These are phyloP conservation scores for Ormyrus thymus DNA, from an alignment of 2,888 invertebrate genomes.

Conservation along the genomic window DNA sequence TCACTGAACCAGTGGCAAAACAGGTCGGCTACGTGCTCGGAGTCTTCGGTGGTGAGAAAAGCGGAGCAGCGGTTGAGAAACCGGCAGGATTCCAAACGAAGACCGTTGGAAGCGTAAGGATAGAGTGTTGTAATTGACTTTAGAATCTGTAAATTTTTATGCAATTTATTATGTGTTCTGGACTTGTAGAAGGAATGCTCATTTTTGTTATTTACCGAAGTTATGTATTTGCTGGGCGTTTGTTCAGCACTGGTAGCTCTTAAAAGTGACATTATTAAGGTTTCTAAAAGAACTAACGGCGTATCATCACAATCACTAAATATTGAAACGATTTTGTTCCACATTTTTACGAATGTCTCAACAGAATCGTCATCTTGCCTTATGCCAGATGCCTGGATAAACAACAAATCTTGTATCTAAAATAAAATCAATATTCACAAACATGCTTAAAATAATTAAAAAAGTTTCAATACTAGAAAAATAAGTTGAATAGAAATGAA, in stretches of 20 bases:
- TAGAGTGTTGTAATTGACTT: slow-evolving; percentile 57
- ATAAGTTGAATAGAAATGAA: neutral
- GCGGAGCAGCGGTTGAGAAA: slow-evolving; percentile 60
- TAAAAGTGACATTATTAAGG: slow-evolving; percentile 61
- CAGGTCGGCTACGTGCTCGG: slow-evolving; percentile 59
- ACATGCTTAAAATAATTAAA: slow-evolving; percentile 8
- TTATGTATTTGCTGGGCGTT: slow-evolving; percentile 26
- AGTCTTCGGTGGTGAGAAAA: slow-evolving; percentile 36
- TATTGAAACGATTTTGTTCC: slow-evolving; percentile 61
- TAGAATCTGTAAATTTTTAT: slow-evolving; percentile 59
- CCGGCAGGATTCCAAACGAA: slow-evolving; percentile 60
- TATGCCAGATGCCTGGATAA: slow-evolving; percentile 45
- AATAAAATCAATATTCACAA: slow-evolving; percentile 3
- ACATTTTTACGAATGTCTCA: slow-evolving; percentile 59
- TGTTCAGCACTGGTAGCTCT: slow-evolving; percentile 55
- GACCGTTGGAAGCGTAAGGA: slow-evolving; percentile 51
- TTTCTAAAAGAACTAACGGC: slow-evolving; percentile 59
- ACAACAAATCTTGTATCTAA: slow-evolving; percentile 54
- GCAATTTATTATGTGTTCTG: neutral
- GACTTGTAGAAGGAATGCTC: slow-evolving; percentile 19
- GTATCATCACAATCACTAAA: slow-evolving; percentile 62
- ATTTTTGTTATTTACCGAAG: slow-evolving; percentile 36
- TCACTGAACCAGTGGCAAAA: slow-evolving; percentile 65
- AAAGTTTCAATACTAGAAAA: neutral
- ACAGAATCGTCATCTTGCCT: slow-evolving; percentile 54